Base-by-base conservation (phyloP, 2,888 invertebrate genomes). In the Drosophila greeni region DNA sequence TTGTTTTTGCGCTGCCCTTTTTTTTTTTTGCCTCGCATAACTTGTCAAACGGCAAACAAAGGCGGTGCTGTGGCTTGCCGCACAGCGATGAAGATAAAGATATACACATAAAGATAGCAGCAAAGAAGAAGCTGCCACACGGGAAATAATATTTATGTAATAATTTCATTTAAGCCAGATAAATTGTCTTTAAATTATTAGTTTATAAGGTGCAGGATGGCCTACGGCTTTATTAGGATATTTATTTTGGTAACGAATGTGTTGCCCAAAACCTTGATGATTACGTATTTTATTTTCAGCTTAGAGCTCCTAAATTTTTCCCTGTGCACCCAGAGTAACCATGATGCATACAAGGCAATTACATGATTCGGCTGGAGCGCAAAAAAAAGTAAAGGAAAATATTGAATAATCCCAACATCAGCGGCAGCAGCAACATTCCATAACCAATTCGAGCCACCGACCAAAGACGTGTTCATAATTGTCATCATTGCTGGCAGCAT, bases 11-110 rank as follows among this genome's bases (percentile, higher is more conserved):
- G 55, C 68, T 60, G 61, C 51, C 14, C 18, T 40, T 61, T 53
- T 51, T 26, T 40, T 61, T 53, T 51, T 37, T 55, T 55, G 33
- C 59, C 31, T 68, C 74, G 75, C 78, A 78, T 80, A 77, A 74
- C 78, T 78, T 78, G 78, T 77, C 78, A 78, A 81, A 75, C 78
- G 72, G 81, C 78, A 77, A 80, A 77, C 77, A 75, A 71, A 77
- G 77, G 73, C 68, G 66, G 69, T 36, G 48, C 54, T 42, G 31
- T 47, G 48, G 36, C 45, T 43, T 48, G 47, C 67, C 57, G 57
- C 61, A 40, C 42, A 57, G 60, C 65, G 73, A 73, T 70, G 78
- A 54, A 59, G 59, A 59, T 55, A 31, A 31, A 31, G 59, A 59
- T 54, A 45, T 71, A 59, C 75, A 59, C 70, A 54, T 58, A 39